phyloP scores from a whole-genome alignment of 2,113 vertebrate species.

The Dasyornis broadbenti region DNA sequence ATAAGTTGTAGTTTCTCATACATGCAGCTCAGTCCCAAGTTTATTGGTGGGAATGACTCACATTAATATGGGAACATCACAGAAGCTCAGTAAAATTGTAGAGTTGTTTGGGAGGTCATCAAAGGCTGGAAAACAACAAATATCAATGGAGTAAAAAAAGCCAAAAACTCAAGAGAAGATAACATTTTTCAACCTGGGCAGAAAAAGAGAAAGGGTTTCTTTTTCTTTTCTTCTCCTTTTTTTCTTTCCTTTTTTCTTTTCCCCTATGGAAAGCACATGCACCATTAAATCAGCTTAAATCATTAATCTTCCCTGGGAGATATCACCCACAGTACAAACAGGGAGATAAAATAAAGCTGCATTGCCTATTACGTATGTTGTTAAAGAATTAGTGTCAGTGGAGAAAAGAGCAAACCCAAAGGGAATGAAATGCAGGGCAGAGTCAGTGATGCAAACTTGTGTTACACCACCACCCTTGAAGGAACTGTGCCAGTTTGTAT shows the following conservation, averaged over 20 bases:
- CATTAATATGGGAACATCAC: neutral
- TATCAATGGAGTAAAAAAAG: neutral
- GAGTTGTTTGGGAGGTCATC: neutral
- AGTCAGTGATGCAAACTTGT: neutral
- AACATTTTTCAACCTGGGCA: neutral
- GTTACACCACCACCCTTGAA: neutral
- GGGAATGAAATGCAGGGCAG: neutral
- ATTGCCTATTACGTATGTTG: neutral
- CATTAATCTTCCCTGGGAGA: neutral
- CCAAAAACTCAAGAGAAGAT: neutral
- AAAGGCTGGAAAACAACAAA: neutral
- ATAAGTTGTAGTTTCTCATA: neutral
- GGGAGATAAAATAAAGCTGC: neutral
- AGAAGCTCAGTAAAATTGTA: neutral
- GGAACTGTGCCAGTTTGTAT: neutral
- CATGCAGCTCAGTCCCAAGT: neutral
- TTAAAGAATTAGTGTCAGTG: slow-evolving; percentile 6
- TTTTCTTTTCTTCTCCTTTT: neutral
- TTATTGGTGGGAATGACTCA: neutral
- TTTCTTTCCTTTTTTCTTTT: accelerated
- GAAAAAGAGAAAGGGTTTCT: neutral
- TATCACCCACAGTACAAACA: neutral
- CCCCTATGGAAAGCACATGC: neutral
- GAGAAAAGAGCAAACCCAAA: neutral
- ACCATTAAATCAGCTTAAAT: neutral